Evolutionary conservation across 2,888 invertebrate species (phyloP), one percentile per base, ranked within the genome.

Genomic region (Ectemnius continuus): DNA sequence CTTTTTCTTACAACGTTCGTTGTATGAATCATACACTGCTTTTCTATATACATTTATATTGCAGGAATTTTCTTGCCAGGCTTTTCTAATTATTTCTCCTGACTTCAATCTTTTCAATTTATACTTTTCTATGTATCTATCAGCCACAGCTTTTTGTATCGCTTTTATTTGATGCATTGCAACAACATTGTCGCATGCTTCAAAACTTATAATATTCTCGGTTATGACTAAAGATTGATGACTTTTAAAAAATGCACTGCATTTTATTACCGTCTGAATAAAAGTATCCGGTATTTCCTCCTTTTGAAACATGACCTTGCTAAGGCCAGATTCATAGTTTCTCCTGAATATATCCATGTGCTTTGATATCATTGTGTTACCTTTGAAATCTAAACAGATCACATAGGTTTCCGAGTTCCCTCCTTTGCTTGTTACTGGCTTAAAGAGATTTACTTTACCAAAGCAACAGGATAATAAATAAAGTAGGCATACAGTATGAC

Each of bases 351-450:
- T 88, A 2, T 91, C 85, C 47, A 94, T 82, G 83, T 92, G 92
- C 0, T 91, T 90, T 4, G 88, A 86, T 0, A 93, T 78, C n/a
- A 80, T 79, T 5, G 91, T 79, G 14, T 82, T 84, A 2, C 94
- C 94, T 81, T 92, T 92, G 86, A 93, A 96, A 23, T 92, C 92
- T 28, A 94, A 88, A 84, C 96, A 96, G 36, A 98, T 92, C 0
- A 97, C 93, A 88, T 99, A 99, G 0, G 96, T 94, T 91, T 99
- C 99, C 0, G 98, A 98, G 91, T 99, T 99, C 6, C 98, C 98
- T 86, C 96, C 95, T 88, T 97, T 97, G n/a, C 98, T 98, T 0
- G 97, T 96, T 0, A 94, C 95, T 0, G 99, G 98, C 89, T 99
- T 99, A 88, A 95, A 96, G 18, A 97, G 92, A 80, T 94, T 92